These are phyloP conservation scores for Chrysina gloriosa DNA, from an alignment of 2,888 invertebrate genomes.

Conservation along the genomic window DNA sequence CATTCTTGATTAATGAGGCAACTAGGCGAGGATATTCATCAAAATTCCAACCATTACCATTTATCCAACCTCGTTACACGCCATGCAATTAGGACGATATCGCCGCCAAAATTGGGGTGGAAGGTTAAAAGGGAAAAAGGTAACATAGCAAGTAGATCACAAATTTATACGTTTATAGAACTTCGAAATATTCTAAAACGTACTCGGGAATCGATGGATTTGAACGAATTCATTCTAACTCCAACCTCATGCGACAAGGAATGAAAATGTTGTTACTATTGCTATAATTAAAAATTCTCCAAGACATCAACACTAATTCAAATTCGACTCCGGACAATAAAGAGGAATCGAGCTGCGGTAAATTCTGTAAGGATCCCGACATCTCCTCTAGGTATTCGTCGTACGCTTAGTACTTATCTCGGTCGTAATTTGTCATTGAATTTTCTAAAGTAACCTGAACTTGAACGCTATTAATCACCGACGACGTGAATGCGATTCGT, in stretches of 20 bases:
- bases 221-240: no score
- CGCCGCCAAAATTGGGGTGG: not conserved
- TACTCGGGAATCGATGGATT: no score
- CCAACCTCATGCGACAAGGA: no score
- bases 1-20: constrained; percentile 25
- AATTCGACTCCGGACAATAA: no score
- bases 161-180: not conserved
- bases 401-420: constrained; percentile 12
- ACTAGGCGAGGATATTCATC: constrained; percentile 34
- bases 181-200: not conserved
- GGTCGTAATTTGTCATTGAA: constrained; percentile 24
- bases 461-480: constrained; percentile 18
- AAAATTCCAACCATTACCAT: constrained; percentile 40
- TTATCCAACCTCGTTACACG: constrained; percentile 34
- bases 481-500: not conserved
- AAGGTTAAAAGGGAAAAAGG: not conserved
- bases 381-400: no score
- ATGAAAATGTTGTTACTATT: no score
- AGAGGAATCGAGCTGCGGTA: not conserved
- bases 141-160: no score
- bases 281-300: no score
- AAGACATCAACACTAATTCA: no score
- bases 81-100: constrained; percentile 37
- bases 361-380: not conserved
- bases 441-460: constrained; percentile 22